Percentiles rank a stretch among this genome's conserved stretches.
Evolutionary conservation across 1,140 invertebrate species (phyloP).

Genomic region (Lucilia sericata): DNA sequence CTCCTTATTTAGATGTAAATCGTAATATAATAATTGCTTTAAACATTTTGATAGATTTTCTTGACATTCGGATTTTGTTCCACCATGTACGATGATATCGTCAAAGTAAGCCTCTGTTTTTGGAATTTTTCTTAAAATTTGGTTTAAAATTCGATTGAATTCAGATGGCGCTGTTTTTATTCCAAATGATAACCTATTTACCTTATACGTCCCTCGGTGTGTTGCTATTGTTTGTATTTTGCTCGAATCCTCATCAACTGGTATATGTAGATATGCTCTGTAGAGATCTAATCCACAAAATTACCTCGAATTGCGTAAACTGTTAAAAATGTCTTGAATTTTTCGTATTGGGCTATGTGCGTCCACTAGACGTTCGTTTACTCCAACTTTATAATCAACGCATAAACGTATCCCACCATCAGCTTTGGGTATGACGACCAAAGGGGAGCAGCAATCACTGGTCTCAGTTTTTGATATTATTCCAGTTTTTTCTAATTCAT

Average conservation of each 20-base stretch:
- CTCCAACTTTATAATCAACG: constrained; percentile 57
- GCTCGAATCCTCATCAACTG: constrained; percentile 16
- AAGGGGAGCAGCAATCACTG: constrained; percentile 58
- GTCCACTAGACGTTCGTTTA: constrained; percentile 14
- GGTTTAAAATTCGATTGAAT: constrained; percentile 69
- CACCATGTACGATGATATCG: constrained; percentile 48
- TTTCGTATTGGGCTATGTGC: constrained; percentile 6
- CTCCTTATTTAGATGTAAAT: constrained; percentile 46
- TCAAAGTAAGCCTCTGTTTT: constrained; percentile 40
- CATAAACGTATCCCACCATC: constrained; percentile 58
- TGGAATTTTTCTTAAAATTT: constrained; percentile 51
- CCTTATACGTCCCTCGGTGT: constrained; percentile 61
- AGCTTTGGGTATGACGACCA: constrained; percentile 64
- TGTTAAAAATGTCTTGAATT: constrained; percentile 33
- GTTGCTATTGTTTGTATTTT: constrained; percentile 49
- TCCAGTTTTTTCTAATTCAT: constrained; percentile 54
- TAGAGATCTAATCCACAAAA: constrained; percentile 35
- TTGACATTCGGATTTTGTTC: constrained; percentile 47
- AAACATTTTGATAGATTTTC: constrained; percentile 29
- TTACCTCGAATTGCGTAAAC: constrained; percentile 2
- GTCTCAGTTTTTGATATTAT: constrained; percentile 51
- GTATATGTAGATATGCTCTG: constrained; percentile 33
- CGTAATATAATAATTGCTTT: background rate
- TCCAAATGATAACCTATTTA: constrained; percentile 68
- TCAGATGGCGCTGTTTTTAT: constrained; percentile 65